Conservation (phyloP, 2,113 vertebrate genomes). For the Dicentrarchus labrax region DNA sequence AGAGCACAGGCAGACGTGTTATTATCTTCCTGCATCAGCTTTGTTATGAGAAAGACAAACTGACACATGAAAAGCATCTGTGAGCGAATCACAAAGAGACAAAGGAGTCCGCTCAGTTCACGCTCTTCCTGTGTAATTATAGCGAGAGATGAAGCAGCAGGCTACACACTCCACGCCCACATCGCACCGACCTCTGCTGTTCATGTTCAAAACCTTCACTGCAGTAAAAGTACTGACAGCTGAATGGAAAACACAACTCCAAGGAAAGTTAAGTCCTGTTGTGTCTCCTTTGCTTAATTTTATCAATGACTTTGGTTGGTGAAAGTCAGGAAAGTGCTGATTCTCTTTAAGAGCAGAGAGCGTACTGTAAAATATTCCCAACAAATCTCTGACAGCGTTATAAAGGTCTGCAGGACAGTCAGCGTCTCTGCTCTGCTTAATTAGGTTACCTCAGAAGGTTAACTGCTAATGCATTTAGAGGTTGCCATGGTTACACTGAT, state of each 20-base stretch:
- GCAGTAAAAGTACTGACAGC: too few relatives aligned
- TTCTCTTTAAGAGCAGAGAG: too few relatives aligned
- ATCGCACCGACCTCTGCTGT: neutral
- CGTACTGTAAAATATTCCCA: neutral
- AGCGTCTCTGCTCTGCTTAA: slow-evolving; percentile 2
- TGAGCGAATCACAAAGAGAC: slow-evolving; percentile 22
- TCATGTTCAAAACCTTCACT: too few relatives aligned
- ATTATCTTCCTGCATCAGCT: slow-evolving; percentile 25
- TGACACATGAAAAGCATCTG: slow-evolving; percentile 16
- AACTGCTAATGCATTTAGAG: slow-evolving; percentile 50
- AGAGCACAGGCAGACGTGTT: neutral
- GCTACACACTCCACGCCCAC: neutral
- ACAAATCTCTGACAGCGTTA: neutral
- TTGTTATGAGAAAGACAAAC: neutral
- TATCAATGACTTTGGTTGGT: neutral
- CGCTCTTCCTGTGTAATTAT: slow-evolving; percentile 27
- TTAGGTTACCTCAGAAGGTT: slow-evolving; percentile 54
- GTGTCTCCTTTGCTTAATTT: neutral
- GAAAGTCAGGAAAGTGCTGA: neutral
- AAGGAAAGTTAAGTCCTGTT: too few relatives aligned
- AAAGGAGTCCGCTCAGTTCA: neutral
- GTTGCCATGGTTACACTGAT: slow-evolving; percentile 55
- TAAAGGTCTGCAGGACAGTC: neutral
- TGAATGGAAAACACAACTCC: too few relatives aligned
- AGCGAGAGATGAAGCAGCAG: too few relatives aligned